phyloP scores from a whole-genome alignment of 2,113 vertebrate species.

The Oryzias woworae region DNA sequence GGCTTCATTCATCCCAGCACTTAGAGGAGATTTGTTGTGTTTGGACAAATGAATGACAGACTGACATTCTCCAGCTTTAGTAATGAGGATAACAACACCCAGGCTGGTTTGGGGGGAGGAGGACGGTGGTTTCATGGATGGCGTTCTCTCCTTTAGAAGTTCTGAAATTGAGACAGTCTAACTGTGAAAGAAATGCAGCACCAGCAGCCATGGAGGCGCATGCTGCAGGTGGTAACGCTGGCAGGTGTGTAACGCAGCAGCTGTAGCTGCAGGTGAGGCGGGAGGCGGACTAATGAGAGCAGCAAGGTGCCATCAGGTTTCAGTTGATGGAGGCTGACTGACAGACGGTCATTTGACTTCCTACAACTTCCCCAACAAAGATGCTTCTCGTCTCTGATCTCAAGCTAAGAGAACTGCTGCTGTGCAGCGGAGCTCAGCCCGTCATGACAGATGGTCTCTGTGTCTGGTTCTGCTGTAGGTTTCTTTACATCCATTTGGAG shows the following conservation, averaged over 20 bases:
- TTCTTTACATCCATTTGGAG: no score
- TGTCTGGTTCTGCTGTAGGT: no score
- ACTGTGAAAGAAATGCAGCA: not conserved
- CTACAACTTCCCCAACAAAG: conserved; percentile 24
- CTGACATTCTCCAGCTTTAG: no score
- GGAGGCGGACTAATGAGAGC: conserved; percentile 40
- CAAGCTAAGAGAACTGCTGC: not conserved
- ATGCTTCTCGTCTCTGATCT: conserved; percentile 8
- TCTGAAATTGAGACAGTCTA: no score
- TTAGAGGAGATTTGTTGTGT: conserved; percentile 3
- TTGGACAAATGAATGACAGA: conserved; percentile 6
- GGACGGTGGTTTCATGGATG: no score
- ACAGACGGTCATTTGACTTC: conserved; percentile 57
- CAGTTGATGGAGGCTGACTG: conserved; percentile 48
- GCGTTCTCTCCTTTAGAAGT: no score
- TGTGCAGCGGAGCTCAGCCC: no score
- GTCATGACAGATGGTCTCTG: no score
- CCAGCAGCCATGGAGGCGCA: conserved; percentile 18
- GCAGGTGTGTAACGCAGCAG: conserved; percentile 24
- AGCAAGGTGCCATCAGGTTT: conserved; percentile 39
- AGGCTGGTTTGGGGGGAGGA: no score
- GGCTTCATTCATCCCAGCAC: conserved; percentile 31
- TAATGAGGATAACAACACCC: no score
- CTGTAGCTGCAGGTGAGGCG: conserved; percentile 38
- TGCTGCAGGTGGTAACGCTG: conserved; percentile 24